Conservation (phyloP, 37 sponge, comb jelly and placozoan genomes). For the Amphimedon queenslandica region DNA sequence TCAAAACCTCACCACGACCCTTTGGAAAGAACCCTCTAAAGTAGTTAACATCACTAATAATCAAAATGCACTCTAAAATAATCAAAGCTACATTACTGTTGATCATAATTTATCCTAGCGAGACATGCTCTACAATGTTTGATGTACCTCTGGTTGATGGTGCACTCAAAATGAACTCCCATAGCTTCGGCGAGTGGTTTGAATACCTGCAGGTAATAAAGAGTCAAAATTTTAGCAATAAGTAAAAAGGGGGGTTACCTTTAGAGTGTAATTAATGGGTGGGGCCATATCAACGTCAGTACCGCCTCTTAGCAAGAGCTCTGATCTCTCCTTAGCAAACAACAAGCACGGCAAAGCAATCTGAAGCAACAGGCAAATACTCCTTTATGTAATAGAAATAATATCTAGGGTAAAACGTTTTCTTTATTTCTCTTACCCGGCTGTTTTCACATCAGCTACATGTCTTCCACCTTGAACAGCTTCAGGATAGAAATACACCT, state of each 20-base stretch:
- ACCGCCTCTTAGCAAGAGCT: constrained; percentile 71
- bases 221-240: background rate
- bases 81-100: no score
- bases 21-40: constrained; percentile 89
- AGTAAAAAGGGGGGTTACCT: constrained; percentile 20
- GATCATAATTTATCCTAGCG: no score
- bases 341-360: constrained; percentile 81
- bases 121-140: background rate
- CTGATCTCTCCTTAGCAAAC: constrained; percentile 47
- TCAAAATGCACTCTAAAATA: no score
- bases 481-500: constrained; percentile 63
- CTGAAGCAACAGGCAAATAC: constrained; percentile 81
- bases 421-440: constrained; percentile 58
- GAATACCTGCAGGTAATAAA: constrained; percentile 45
- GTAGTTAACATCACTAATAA: no score
- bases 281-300: constrained; percentile 96
- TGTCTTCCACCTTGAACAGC: constrained; percentile 47
- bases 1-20: constrained; percentile 82
- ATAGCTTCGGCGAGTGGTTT: constrained; percentile 43
- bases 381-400: constrained; percentile 36
- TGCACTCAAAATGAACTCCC: constrained; percentile 65
- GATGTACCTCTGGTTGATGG: constrained; percentile 32
- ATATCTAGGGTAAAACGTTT: background rate
- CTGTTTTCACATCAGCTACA: constrained; percentile 73
- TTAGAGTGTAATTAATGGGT: constrained; percentile 74